Conservation (phyloP, 2,113 vertebrate genomes). For the Tylochromis polylepis region DNA sequence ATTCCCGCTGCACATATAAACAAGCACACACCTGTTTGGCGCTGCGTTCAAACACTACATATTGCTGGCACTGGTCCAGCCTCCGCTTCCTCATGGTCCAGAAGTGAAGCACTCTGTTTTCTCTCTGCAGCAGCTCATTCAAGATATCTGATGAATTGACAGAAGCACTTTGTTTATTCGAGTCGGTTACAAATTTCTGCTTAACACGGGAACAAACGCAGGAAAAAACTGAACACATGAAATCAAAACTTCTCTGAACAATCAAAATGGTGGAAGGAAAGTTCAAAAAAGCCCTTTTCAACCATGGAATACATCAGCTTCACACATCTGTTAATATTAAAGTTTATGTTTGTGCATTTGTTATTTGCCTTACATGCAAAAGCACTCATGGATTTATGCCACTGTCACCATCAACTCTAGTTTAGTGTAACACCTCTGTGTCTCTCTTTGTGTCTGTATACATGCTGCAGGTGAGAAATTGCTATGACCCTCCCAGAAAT, state of each 20-base stretch:
- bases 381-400: background rate
- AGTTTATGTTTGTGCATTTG: background rate
- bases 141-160: conserved; percentile 82
- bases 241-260: background rate
- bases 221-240: background rate
- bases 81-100: conserved; percentile 98
- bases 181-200: background rate
- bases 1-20: background rate
- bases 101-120: conserved; percentile 96
- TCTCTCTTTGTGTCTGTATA: background rate
- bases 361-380: background rate
- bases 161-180: background rate
- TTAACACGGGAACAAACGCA: background rate
- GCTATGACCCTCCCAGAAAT: background rate
- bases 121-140: conserved; percentile 96
- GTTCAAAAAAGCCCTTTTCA: background rate
- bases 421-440: background rate
- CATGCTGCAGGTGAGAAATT: background rate
- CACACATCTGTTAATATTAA: background rate
- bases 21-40: conserved; percentile 89
- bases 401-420: background rate
- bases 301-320: background rate
- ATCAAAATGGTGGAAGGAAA: background rate
- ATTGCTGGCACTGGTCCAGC: conserved; percentile 97
- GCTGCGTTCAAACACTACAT: conserved; percentile 97